Evolutionary conservation across 2,797 vertebrate species (phyloP).

Genomic region (Pyrocephalus nanus): DNA sequence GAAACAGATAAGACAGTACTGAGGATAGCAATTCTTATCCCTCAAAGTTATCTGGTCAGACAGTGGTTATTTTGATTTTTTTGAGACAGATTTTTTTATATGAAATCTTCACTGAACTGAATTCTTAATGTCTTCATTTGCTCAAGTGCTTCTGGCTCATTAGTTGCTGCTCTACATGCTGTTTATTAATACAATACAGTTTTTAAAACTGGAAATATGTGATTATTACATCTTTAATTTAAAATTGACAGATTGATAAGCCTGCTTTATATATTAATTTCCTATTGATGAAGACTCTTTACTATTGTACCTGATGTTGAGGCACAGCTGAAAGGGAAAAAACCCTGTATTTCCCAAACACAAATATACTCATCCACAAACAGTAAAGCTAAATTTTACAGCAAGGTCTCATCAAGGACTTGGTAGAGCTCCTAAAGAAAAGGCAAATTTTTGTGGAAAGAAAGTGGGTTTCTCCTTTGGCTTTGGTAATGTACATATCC

Average conservation of each 20-base stretch:
- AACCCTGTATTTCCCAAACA: background rate
- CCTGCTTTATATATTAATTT: conserved; percentile 34
- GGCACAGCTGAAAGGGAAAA: background rate
- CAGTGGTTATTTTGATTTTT: background rate
- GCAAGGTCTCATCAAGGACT: background rate
- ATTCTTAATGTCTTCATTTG: conserved; percentile 45
- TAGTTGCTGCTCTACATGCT: conserved; percentile 41
- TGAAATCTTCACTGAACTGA: conserved; percentile 10
- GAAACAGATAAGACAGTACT: conserved; percentile 41
- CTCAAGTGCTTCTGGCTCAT: conserved; percentile 15
- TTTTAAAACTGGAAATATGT: conserved; percentile 65
- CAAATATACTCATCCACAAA: background rate
- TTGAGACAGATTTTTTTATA: background rate
- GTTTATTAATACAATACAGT: conserved; percentile 68
- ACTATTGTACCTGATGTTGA: background rate
- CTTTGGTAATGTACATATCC: background rate
- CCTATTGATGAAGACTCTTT: conserved; percentile 22
- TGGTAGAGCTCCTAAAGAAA: background rate
- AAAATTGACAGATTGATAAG: conserved; percentile 64
- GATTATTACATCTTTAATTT: conserved; percentile 64
- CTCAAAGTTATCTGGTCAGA: conserved; percentile 18
- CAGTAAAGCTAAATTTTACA: background rate
- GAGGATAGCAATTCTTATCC: conserved; percentile 38
- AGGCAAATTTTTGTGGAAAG: background rate
- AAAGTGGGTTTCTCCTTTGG: background rate